A percentile compares a stretch with the other conserved stretches of the same genome.
Conservation (phyloP, 2,113 vertebrate genomes). For the Barnardius zonarius region DNA sequence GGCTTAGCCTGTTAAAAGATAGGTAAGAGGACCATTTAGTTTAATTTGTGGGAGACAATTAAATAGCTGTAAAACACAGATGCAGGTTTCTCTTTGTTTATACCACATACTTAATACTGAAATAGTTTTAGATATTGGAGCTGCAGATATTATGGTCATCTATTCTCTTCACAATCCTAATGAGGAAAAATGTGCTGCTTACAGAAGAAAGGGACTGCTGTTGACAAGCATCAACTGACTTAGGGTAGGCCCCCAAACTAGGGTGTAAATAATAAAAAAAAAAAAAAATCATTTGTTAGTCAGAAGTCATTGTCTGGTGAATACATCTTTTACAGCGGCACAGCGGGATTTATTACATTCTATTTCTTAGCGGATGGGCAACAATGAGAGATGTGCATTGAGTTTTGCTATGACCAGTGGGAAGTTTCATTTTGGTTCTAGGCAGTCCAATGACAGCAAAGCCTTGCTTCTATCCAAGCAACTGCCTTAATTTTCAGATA, state of each 20-base stretch:
- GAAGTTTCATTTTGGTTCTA: background rate
- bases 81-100: background rate
- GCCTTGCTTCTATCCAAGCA: background rate
- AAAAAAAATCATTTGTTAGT: background rate
- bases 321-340: background rate
- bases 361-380: background rate
- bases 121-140: background rate
- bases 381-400: background rate
- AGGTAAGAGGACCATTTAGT: background rate
- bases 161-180: background rate
- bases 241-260: background rate
- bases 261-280: background rate
- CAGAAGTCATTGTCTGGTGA: background rate
- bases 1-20: background rate
- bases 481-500: background rate
- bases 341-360: background rate
- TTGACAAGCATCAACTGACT: background rate
- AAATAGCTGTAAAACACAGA: background rate
- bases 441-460: background rate
- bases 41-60: background rate
- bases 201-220: background rate
- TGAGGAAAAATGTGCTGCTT: background rate
- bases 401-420: background rate
- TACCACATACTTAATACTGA: background rate
- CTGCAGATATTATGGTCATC: background rate